These are phyloP conservation scores for Nycticorax nycticorax DNA, from an alignment of 2,113 vertebrate species.

Conservation along the genomic window DNA sequence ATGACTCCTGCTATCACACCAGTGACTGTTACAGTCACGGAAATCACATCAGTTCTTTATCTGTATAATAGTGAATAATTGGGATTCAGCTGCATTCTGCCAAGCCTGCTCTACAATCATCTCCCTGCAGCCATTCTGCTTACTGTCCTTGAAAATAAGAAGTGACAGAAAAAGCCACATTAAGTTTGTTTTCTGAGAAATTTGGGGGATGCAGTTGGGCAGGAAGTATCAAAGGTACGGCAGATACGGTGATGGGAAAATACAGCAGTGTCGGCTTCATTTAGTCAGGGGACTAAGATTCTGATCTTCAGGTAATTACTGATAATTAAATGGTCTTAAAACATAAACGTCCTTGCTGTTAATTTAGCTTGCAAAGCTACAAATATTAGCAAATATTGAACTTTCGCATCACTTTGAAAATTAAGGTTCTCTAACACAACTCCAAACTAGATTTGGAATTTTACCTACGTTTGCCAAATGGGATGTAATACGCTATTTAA, in stretches of 20 bases:
- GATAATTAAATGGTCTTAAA: neutral
- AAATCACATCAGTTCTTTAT: neutral
- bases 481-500: neutral
- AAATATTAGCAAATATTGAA: neutral
- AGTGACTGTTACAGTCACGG: neutral
- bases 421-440: neutral
- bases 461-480: neutral
- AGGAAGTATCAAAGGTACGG: neutral
- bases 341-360: neutral
- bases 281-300: neutral
- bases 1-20: neutral
- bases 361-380: neutral
- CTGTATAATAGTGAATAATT: neutral
- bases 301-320: neutral
- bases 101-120: neutral
- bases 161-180: neutral
- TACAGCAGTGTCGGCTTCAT: neutral
- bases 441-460: neutral
- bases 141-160: neutral
- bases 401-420: neutral
- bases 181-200: neutral
- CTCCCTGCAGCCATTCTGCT: neutral
- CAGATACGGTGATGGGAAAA: neutral
- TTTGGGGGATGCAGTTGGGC: no score
- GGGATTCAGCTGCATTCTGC: neutral